phyloP scores from a whole-genome alignment of 2,113 vertebrate species.

The Dromaius novaehollandiae region DNA sequence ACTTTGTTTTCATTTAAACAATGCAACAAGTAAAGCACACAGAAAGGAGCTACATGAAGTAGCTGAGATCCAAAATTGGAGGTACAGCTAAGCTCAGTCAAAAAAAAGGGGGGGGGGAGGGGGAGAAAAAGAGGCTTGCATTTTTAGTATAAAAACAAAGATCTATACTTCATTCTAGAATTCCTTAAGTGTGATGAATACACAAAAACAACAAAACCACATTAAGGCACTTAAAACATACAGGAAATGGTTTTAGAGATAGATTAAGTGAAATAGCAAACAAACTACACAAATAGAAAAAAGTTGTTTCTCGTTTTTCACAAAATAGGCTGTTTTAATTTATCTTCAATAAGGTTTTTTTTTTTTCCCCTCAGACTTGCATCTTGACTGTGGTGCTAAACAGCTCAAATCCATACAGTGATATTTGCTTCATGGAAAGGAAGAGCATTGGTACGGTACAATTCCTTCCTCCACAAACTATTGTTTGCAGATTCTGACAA shows the following conservation, averaged over 20 bases:
- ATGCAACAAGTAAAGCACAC: not conserved
- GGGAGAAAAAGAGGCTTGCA: not conserved
- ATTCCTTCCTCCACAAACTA: not conserved
- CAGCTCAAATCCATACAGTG: not conserved
- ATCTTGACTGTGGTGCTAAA: not conserved
- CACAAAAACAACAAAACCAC: not conserved
- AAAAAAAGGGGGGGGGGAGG: no score
- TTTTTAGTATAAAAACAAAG: constrained; percentile 6
- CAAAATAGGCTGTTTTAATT: constrained; percentile 6
- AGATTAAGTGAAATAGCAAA: constrained; percentile 5
- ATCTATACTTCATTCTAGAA: not conserved
- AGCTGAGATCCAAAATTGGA: not conserved
- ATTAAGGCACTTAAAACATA: not conserved
- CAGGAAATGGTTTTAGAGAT: not conserved
- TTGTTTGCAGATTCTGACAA: not conserved
- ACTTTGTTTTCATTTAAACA: not conserved
- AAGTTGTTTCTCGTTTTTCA: not conserved
- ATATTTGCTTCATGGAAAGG: not conserved
- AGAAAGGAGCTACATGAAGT: not conserved
- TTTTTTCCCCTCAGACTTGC: not conserved
- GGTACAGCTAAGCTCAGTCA: not conserved
- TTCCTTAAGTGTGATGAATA: constrained; percentile 6
- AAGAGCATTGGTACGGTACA: not conserved
- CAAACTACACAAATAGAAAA: not conserved
- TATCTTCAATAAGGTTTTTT: not conserved